Evolutionary conservation across 2,113 vertebrate genomes (phyloP), one percentile per base, ranked within the genome.

Genomic region (Neolamprologus caudopunctatus): DNA sequence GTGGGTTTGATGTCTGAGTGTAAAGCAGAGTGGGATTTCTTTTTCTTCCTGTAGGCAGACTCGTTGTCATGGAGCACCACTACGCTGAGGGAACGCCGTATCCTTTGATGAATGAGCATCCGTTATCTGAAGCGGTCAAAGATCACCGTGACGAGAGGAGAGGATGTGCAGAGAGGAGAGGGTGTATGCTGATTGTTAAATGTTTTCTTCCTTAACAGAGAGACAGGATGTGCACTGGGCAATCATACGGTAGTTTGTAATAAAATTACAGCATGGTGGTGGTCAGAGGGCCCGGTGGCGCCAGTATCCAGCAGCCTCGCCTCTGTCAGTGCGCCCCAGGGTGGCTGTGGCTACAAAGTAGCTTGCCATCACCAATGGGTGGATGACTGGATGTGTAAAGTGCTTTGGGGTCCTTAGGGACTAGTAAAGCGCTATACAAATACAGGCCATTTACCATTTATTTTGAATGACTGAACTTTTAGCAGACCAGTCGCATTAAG

Each of bases 81-180:
- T 14, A 13, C 5, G 2, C 40, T 58, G 28, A 63, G 81, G 37
- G 47, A 73, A 73, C 11, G 2, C 31, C 4, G 83, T n/a, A 84
- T 71, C 81, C 42, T 26, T 83, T 85, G 88, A 91, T 80, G 21
- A 89, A 86, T 83, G 79, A 85, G 78, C 35, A n/a, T 83, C 85
- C 82, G 53, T 84, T 83, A 80, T 83, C 80, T 87, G 80, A 85
- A 57, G 28, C 17, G 75, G 92, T 87, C 54, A 85, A 85, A 66
- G 66, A 85, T 78, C 86, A 84, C 71, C 14, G 57, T 61, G 66
- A 91, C 37, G 55, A 85, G 58, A 91, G 55, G 50, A 84, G 82
- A 83, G 84, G 87, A 92, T 89, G 82, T 88, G n/a, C 42, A 35
- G 10, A 84, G 66, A 80, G 54, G 71, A 85, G 87, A 85, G 9